Evolutionary conservation across 1,140 invertebrate species (phyloP).

Genomic region (Heliconius himera): DNA sequence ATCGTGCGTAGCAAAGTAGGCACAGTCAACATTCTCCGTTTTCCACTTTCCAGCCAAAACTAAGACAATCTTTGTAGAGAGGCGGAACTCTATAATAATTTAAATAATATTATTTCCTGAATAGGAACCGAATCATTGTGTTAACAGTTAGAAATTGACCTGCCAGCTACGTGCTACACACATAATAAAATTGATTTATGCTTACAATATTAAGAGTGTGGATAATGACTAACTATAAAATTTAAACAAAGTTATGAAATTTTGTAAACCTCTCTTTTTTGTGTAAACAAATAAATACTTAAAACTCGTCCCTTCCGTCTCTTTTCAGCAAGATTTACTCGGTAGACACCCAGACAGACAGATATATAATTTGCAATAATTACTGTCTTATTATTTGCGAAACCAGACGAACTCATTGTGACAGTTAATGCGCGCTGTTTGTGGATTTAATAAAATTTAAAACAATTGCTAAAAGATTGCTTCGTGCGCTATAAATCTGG

Average conservation of each 20-base stretch:
- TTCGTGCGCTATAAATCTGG: conserved; percentile 47
- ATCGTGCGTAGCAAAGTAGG: no score
- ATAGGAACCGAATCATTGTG: no score
- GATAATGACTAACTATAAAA: no score
- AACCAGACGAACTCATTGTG: conserved; percentile 36
- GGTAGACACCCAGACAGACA: conserved; percentile 49
- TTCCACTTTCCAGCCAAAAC: no score
- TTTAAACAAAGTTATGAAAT: neutral
- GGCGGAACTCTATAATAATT: no score
- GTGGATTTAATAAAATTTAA: conserved; percentile 53
- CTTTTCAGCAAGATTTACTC: conserved; percentile 9
- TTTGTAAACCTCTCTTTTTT: neutral
- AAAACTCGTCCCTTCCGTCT: neutral
- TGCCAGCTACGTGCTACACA: no score
- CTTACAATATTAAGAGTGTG: no score
- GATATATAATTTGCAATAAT: conserved; percentile 47
- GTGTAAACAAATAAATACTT: neutral
- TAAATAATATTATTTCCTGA: no score
- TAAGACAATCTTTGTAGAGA: no score
- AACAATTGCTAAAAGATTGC: conserved; percentile 52
- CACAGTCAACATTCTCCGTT: no score
- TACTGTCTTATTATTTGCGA: conserved; percentile 48
- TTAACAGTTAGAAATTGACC: no score
- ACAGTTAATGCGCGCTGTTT: conserved; percentile 48
- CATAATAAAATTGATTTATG: no score